A percentile compares a stretch with the other conserved stretches of the same genome.
phyloP scores from a whole-genome alignment of 23 tunicate genomes.

The Trididemnum clinides region DNA sequence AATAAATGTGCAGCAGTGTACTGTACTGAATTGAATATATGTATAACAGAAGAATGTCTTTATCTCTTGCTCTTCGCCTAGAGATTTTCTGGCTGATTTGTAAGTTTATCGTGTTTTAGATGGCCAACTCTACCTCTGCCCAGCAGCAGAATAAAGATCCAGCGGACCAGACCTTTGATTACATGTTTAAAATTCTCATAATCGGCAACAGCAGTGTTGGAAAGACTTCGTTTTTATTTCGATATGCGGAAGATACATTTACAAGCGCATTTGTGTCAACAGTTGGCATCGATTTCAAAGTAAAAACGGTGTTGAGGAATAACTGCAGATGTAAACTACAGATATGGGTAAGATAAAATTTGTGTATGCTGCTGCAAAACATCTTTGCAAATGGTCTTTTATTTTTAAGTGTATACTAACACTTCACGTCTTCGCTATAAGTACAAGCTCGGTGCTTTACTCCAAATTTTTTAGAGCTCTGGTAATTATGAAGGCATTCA shows the following conservation, averaged over 20 bases:
- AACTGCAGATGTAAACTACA: conserved; percentile 91
- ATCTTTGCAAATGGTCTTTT: too few species aligned
- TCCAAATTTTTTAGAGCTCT: too few species aligned
- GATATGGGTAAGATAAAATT: conserved; percentile 96
- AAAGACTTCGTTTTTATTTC: conserved; percentile 94
- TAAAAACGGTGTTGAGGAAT: conserved; percentile 81
- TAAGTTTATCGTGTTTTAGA: background rate
- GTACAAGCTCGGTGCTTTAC: too few species aligned
- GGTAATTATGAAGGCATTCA: too few species aligned
- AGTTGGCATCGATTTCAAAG: conserved; percentile 99
- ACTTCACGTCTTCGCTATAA: too few species aligned
- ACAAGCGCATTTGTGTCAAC: conserved; percentile 98
- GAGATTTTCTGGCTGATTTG: too few species aligned
- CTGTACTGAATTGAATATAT: too few species aligned
- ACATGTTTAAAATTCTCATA: conserved; percentile 94
- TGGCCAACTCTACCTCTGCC: conserved; percentile 59
- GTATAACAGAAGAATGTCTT: too few species aligned
- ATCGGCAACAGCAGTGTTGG: conserved; percentile 99
- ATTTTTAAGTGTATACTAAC: too few species aligned
- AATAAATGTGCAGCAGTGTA: too few species aligned
- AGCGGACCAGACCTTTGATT: conserved; percentile 97
- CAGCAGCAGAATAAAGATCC: conserved; percentile 75
- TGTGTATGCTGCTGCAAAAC: too few species aligned
- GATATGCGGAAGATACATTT: conserved; percentile 97
- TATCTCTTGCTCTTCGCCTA: too few species aligned